These are phyloP conservation scores for Anthonomus grandis DNA, from an alignment of 1,140 invertebrate genomes.

Conservation along the genomic window DNA sequence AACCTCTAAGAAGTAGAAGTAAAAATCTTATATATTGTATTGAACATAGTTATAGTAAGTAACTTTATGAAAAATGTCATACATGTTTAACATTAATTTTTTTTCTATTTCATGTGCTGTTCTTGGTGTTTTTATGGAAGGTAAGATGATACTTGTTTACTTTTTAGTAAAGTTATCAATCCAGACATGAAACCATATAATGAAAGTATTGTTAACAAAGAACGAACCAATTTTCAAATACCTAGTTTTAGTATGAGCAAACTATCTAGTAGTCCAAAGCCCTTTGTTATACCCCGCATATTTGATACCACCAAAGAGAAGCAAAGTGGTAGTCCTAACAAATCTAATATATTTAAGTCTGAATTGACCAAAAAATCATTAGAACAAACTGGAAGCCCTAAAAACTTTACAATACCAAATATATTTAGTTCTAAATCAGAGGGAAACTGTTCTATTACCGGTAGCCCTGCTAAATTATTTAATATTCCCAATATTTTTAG, in stretches of 20 bases:
- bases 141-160: slow-evolving; percentile 51
- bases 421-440: background rate
- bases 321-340: no score
- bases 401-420: slow-evolving; percentile 12
- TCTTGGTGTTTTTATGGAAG: slow-evolving; percentile 50
- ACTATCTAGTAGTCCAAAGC: background rate
- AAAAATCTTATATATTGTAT: no score
- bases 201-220: no score
- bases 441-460: background rate
- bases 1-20: no score
- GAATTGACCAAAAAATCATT: background rate
- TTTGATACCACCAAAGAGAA: no score
- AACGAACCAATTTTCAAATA: slow-evolving; percentile 12
- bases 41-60: background rate
- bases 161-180: slow-evolving; percentile 4
- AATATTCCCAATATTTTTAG: slow-evolving; percentile 10
- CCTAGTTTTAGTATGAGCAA: slow-evolving; percentile 7
- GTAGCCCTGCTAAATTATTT: background rate
- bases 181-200: slow-evolving; percentile 1
- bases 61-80: background rate
- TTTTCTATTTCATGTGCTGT: slow-evolving; percentile 52
- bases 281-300: slow-evolving; percentile 20
- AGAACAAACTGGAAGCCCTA: background rate
- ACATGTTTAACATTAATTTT: slow-evolving; percentile 28
- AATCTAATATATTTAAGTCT: no score